Conservation (phyloP, 2,797 vertebrate genomes). For the Paguma larvata region DNA sequence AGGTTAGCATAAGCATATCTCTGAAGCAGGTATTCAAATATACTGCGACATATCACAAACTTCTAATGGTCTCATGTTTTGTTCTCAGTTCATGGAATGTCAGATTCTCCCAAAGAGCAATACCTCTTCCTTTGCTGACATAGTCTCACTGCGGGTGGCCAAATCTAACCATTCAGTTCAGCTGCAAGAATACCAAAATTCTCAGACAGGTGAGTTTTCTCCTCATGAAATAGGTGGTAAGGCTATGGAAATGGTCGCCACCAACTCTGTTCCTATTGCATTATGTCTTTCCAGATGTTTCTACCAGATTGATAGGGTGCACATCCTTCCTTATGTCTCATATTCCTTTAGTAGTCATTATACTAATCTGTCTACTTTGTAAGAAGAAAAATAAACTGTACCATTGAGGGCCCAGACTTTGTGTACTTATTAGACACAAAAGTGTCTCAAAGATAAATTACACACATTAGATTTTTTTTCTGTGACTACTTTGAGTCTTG, state of each 20-base stretch:
- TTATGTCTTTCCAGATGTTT: not conserved
- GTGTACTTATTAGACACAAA: constrained; percentile 48
- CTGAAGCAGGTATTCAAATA: not conserved
- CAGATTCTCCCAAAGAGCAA: not conserved
- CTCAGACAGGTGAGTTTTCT: not conserved
- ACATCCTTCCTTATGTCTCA: constrained; percentile 16
- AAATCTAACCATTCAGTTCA: not conserved
- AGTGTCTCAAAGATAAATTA: constrained; percentile 65
- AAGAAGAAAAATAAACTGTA: not conserved
- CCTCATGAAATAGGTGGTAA: not conserved
- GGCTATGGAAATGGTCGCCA: not conserved
- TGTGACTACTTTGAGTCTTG: constrained; percentile 22
- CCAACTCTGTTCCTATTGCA: not conserved
- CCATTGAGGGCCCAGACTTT: constrained; percentile 58
- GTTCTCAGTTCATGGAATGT: not conserved
- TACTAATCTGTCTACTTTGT: constrained; percentile 32
- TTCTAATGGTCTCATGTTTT: not conserved
- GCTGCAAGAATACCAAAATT: not conserved
- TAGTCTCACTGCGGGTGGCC: not conserved
- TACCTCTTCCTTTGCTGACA: not conserved
- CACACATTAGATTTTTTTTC: not conserved
- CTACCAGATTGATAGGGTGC: not conserved
- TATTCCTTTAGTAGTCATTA: constrained; percentile 21
- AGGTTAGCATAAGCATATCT: not conserved
- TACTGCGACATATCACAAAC: not conserved